phyloP scores from a whole-genome alignment of 92 coral and sea anemone genomes.

The Paramuricea clavata region DNA sequence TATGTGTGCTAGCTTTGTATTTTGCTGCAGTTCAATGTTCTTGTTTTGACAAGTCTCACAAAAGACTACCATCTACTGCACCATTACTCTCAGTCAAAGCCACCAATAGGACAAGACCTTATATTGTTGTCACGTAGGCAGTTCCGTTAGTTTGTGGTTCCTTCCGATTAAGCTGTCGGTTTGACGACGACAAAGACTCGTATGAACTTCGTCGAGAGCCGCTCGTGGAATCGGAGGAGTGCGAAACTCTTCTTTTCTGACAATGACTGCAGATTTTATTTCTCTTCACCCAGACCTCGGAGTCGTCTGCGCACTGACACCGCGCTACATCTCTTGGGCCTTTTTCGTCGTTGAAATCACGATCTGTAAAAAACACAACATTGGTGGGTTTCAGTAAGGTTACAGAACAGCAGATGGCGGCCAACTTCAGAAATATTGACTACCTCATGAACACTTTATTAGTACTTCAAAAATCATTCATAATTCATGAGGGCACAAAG shows the following conservation, averaged over 20 bases:
- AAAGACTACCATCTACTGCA: background rate
- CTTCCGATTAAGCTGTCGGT: conserved; percentile 31
- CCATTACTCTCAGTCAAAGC: background rate
- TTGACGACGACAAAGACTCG: conserved; percentile 46
- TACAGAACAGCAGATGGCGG: too few species aligned
- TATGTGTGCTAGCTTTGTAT: too few species aligned
- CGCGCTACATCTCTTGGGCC: conserved; percentile 9
- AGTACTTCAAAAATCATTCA: too few species aligned
- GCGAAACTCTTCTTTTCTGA: conserved; percentile 44
- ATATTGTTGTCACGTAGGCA: conserved; percentile 33
- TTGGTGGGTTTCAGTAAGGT: too few species aligned
- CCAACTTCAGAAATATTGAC: too few species aligned
- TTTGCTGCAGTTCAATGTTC: too few species aligned
- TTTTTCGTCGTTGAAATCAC: conserved; percentile 18
- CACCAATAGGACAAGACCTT: background rate
- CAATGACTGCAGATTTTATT: conserved; percentile 34
- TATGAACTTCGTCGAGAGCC: conserved; percentile 49
- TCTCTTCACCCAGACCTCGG: conserved; percentile 40
- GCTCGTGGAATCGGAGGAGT: conserved; percentile 46
- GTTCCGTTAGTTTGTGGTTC: conserved; percentile 20
- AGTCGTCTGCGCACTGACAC: conserved; percentile 45
- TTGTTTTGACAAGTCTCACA: background rate
- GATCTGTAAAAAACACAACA: background rate
- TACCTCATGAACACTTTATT: too few species aligned
- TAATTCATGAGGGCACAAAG: too few species aligned